These are phyloP conservation scores for Mico argentatus DNA, from an alignment of 2,797 vertebrate genomes.

Conservation along the genomic window DNA sequence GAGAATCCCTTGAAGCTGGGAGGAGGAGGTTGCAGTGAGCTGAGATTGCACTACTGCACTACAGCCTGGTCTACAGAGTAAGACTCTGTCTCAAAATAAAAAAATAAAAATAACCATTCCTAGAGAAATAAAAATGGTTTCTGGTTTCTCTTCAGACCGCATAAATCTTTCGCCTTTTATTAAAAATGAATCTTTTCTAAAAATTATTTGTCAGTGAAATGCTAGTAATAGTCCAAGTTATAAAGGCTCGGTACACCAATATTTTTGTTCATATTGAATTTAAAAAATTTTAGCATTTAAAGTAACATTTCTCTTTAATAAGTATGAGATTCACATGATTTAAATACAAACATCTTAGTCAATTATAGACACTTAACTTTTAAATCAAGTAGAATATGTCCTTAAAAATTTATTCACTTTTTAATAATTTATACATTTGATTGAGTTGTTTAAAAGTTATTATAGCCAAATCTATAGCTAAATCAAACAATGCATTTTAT, in stretches of 20 bases:
- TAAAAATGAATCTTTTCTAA: background rate
- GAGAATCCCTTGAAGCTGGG: background rate
- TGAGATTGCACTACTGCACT: background rate
- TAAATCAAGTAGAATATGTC: background rate
- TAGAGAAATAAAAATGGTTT: background rate
- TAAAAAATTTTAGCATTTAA: background rate
- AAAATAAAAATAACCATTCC: background rate
- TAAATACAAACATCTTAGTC: background rate
- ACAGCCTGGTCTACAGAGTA: background rate
- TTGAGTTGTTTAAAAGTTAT: background rate
- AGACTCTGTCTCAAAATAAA: background rate
- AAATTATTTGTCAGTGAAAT: background rate
- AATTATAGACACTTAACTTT: background rate
- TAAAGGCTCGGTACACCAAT: background rate
- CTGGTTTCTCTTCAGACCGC: too few relatives aligned
- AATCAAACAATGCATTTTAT: background rate
- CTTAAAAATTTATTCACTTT: background rate
- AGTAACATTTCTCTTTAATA: background rate
- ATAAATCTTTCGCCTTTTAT: too few relatives aligned
- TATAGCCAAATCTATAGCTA: background rate
- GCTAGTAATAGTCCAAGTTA: background rate
- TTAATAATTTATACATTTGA: background rate
- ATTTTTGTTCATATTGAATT: background rate
- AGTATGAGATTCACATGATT: background rate
- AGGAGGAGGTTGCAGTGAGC: background rate